Evolutionary conservation across 92 coral and sea anemone species (phyloP), one percentile per base, ranked within the genome.

Genomic region (Diadumene lineata): DNA sequence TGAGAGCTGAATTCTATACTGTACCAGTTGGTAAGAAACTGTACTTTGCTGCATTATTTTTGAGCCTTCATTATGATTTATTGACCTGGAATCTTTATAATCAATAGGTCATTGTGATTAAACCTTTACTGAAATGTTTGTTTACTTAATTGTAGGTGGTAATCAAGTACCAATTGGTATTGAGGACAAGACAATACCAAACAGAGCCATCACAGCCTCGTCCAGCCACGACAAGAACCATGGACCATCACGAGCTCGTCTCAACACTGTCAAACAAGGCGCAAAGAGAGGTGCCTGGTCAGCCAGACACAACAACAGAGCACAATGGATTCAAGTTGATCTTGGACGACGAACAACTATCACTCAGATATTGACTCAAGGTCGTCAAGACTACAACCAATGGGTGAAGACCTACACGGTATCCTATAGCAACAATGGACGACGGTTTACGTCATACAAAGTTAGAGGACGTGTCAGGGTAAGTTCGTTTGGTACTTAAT

Each of bases 361-460:
- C 71, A 84, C 93, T 0, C 84, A 85, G 56, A 88, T 88, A 31
- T 72, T 76, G n/a, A 88, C 93, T 17, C 93, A 88, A 63, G 93
- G 93, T 50, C 71, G 89, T 15, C 81, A 81, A 17, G 93, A 88
- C 22, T 82, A 85, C 66, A 88, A 84, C 51, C 89, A 88, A 44
- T 88, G 89, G 89, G 93, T 88, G 50, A 84, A 46, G 34, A 65
- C 73, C 2, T 88, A 80, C 70, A 56, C 70, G 76, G 81, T 88
- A 23, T 31, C 93, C 9, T 88, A 85, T 60, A 88, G 93, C 74
- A 81, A 66, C 38, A 85, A 88, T 68, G 89, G 93, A 31, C 68
- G 89, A 28, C 72, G 25, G 34, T 88, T 85, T 61, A 73, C 50
- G 11, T 70, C 69, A 6, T 88, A 88, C 86, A 84, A 72, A 61